Conservation (phyloP, 2,113 vertebrate species). For the Pleuronectes platessa region DNA sequence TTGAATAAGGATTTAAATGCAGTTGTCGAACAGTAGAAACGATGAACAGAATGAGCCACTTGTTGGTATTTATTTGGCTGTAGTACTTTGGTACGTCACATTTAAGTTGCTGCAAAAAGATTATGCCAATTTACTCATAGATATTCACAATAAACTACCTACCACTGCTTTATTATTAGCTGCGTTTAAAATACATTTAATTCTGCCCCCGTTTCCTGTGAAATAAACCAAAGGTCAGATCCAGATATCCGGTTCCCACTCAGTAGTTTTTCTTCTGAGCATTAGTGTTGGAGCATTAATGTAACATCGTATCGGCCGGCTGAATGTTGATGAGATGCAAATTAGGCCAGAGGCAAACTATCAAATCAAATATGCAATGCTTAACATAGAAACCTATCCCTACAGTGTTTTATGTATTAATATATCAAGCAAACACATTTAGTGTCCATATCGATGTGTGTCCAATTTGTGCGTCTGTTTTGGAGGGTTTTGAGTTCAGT, state of each 20-base stretch:
- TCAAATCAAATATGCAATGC: background rate
- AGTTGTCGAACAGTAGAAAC: background rate
- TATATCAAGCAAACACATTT: no score
- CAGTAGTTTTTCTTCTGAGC: no score
- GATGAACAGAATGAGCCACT: background rate
- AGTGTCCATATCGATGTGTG: no score
- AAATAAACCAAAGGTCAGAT: background rate
- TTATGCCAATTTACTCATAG: no score
- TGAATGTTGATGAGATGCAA: background rate
- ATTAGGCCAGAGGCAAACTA: background rate
- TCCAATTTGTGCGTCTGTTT: no score
- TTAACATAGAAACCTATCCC: background rate
- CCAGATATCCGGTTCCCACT: no score
- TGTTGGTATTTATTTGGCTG: background rate
- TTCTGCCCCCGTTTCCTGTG: background rate
- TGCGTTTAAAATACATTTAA: background rate
- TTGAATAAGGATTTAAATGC: constrained; percentile 12
- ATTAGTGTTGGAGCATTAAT: background rate
- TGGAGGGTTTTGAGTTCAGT: no score
- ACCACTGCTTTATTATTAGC: background rate
- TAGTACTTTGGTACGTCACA: background rate
- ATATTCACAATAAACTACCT: no score
- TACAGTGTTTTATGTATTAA: background rate
- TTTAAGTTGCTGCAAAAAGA: no score
- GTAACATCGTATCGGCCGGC: background rate